Conservation (phyloP, 2,797 vertebrate genomes). For the Onychomys leucogaster region DNA sequence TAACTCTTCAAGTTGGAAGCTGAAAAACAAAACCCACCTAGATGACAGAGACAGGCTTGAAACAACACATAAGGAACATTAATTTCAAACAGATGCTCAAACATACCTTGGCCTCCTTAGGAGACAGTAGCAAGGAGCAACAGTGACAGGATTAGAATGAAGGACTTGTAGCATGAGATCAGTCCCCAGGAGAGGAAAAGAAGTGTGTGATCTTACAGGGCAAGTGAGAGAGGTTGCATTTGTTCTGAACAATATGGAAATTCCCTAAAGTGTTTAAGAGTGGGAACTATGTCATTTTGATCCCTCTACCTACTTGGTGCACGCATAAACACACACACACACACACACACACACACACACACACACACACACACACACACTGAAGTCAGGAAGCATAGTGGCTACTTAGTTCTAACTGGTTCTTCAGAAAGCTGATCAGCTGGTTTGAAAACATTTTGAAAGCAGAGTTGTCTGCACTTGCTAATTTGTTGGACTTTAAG, state of each 20-base stretch:
- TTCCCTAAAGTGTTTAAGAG: background rate
- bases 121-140: background rate
- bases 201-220: background rate
- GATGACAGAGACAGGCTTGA: background rate
- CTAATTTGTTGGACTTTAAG: background rate
- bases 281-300: background rate
- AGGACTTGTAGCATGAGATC: rapidly evolving
- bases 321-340: no score
- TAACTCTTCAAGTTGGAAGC: background rate
- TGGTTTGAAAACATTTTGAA: background rate
- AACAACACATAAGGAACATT: background rate
- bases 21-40: background rate
- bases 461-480: background rate
- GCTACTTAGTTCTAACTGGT: background rate
- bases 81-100: background rate
- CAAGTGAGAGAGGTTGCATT: background rate
- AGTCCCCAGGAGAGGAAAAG: background rate
- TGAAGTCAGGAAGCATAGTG: background rate
- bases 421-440: background rate
- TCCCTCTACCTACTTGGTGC: background rate
- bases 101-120: background rate
- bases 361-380: background rate
- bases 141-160: background rate
- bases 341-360: background rate
- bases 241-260: background rate